Evolutionary conservation across 2,113 vertebrate species (phyloP).

Genomic region (Gallinago undulata): DNA sequence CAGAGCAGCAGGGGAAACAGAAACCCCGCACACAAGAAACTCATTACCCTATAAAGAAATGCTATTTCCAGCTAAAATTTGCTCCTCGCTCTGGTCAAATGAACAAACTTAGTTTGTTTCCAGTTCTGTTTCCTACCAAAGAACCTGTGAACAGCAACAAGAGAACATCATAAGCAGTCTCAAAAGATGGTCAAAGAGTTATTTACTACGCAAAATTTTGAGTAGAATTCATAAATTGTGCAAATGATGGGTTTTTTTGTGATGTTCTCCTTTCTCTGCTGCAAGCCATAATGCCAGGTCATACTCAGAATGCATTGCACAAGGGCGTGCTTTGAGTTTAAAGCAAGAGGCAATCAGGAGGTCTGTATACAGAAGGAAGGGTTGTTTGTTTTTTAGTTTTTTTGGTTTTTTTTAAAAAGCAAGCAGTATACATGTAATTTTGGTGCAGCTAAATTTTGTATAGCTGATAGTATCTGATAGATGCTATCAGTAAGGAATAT

Average conservation of each 20-base stretch:
- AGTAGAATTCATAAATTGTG: background rate
- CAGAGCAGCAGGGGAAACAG: background rate
- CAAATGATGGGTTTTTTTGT: background rate
- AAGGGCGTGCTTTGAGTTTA: background rate
- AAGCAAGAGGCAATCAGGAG: background rate
- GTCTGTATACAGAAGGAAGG: background rate
- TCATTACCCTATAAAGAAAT: background rate
- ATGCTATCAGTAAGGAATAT: background rate
- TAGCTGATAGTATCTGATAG: background rate
- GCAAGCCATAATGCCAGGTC: background rate
- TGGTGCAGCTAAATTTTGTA: background rate
- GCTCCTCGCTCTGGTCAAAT: background rate
- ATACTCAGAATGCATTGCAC: background rate
- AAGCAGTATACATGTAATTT: background rate
- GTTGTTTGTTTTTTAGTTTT: too few relatives aligned
- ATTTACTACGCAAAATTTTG: background rate
- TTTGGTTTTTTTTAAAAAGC: background rate
- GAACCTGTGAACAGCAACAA: background rate
- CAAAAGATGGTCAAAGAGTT: background rate
- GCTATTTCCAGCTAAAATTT: background rate
- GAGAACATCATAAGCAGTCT: background rate
- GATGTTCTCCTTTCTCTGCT: background rate
- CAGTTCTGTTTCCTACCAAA: background rate
- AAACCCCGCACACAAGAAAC: background rate
- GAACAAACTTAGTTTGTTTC: background rate